Conservation (phyloP, 1,140 invertebrate species). For the Glossosoma conforme region DNA sequence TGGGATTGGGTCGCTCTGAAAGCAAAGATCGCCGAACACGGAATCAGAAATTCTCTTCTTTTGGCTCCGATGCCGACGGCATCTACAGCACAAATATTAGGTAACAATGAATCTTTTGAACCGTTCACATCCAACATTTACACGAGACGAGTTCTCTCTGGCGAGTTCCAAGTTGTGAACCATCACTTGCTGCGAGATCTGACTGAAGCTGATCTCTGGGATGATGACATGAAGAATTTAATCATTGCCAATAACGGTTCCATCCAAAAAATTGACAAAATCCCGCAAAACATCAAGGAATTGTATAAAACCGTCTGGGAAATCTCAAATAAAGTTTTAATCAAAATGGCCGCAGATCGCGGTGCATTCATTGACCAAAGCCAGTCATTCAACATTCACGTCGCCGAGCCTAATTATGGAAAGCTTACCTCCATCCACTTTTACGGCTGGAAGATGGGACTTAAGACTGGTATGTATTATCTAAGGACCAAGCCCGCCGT, state of each 20-base stretch:
- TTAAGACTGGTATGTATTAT: slow-evolving; percentile 99
- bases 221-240: slow-evolving; percentile 94
- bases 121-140: slow-evolving; percentile 99
- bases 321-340: slow-evolving; percentile 88
- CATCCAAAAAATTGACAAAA: slow-evolving; percentile 83
- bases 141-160: slow-evolving; percentile 86
- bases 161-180: slow-evolving; percentile 90
- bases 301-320: slow-evolving; percentile 99
- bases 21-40: slow-evolving; percentile 82
- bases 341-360: slow-evolving; percentile 97
- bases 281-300: slow-evolving; percentile 84
- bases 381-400: slow-evolving; percentile 95
- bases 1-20: slow-evolving; percentile 90
- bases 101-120: slow-evolving; percentile 98
- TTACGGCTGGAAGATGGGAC: slow-evolving; percentile 92
- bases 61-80: slow-evolving; percentile 99
- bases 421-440: slow-evolving; percentile 98
- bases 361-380: slow-evolving; percentile 99
- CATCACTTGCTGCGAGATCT: slow-evolving; percentile 93
- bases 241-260: slow-evolving; percentile 91
- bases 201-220: slow-evolving; percentile 87
- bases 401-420: slow-evolving; percentile 89
- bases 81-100: slow-evolving; percentile 97
- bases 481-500: slow-evolving; percentile 94
- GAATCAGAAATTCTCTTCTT: slow-evolving; percentile 90